These are phyloP conservation scores for Linnaemya vulpina DNA, from an alignment of 2,888 invertebrate genomes.

Conservation along the genomic window DNA sequence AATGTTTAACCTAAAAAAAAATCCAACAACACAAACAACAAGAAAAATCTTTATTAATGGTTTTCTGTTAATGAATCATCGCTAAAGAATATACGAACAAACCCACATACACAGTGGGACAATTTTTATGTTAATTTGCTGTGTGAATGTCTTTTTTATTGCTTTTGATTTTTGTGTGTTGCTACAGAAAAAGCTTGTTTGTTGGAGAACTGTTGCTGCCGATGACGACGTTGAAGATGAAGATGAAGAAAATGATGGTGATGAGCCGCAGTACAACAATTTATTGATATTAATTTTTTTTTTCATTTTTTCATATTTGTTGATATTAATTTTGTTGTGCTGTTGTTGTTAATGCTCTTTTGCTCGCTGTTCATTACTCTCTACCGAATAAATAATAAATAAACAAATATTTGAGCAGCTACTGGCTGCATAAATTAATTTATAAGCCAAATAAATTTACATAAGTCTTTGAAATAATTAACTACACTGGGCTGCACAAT, in stretches of 20 bases:
- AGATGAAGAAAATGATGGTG: background rate
- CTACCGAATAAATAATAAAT: slow-evolving; percentile 22
- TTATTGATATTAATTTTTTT: slow-evolving; percentile 10
- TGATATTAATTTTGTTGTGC: background rate
- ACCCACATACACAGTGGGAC: slow-evolving; percentile 29
- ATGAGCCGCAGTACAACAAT: slow-evolving; percentile 18
- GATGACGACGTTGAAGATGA: background rate
- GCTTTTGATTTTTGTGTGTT: slow-evolving; percentile 26
- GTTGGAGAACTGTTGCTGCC: background rate
- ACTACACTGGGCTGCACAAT: slow-evolving; percentile 16
- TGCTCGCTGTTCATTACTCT: slow-evolving; percentile 12
- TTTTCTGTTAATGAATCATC: slow-evolving; percentile 42
- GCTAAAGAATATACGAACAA: slow-evolving; percentile 20
- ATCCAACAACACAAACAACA: background rate
- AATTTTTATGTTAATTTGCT: slow-evolving; percentile 35
- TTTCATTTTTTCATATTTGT: slow-evolving; percentile 5
- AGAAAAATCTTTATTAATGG: slow-evolving; percentile 44
- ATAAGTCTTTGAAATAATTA: slow-evolving; percentile 31
- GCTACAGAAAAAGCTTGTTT: slow-evolving; percentile 1
- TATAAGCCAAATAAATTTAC: slow-evolving; percentile 38
- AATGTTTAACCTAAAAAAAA: slow-evolving; percentile 21
- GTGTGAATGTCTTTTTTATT: slow-evolving; percentile 21
- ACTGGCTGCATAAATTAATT: slow-evolving; percentile 48
- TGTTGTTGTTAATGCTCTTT: background rate
- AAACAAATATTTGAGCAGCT: slow-evolving; percentile 54